Base-by-base conservation (phyloP, 2,797 vertebrate genomes). In the Etheostoma nigrum region DNA sequence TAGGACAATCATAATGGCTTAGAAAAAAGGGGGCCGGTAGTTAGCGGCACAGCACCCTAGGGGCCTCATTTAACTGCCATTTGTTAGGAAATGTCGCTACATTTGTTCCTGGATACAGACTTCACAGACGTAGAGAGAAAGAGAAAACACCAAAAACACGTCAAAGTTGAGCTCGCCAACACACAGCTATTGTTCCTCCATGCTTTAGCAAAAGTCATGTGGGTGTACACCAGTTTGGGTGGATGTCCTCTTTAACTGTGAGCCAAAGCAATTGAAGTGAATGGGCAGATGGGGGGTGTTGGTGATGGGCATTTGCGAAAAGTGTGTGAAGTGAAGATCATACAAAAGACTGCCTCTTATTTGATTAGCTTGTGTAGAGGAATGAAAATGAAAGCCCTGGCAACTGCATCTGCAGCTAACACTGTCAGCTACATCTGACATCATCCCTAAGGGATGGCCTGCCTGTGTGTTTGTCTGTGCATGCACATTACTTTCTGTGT, bases 11-110 rank as follows among this genome's bases (percentile, higher is more conserved):
- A 92, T 94, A 93, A 94, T 95, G 91, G 91, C 90, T 91, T 80
- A 64, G 90, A 72, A 87, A 89, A 88, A 88, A 85, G 84, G 73
- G 85, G 88, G 81, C 74, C 69, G 72, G 84, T 91, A 91, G 86
- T 93, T 91, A 93, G 90, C 88, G 53, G 80, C 88, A 80, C 86
- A 66, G 92, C 91, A 89, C 92, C 94, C 93, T 87, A 52, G 93
- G 94, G 93, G 93, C 91, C 91, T 94, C 92, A 94, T 95, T 95
- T 95, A 94, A 91, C 89, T 92, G 92, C 93, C 92, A 93, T 93
- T 95, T 94, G 94, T 94, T 91, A 86, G 91, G 89, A 94, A 94
- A 93, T 89, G 90, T 88, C 82, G 89, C 91, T 92, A 94, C 91
- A 94, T 94, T 94, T 94, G 92, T 94, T 93, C 88, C 88, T 93